phyloP scores from a whole-genome alignment of 2,113 vertebrate species.

The Elgaria multicarinata region DNA sequence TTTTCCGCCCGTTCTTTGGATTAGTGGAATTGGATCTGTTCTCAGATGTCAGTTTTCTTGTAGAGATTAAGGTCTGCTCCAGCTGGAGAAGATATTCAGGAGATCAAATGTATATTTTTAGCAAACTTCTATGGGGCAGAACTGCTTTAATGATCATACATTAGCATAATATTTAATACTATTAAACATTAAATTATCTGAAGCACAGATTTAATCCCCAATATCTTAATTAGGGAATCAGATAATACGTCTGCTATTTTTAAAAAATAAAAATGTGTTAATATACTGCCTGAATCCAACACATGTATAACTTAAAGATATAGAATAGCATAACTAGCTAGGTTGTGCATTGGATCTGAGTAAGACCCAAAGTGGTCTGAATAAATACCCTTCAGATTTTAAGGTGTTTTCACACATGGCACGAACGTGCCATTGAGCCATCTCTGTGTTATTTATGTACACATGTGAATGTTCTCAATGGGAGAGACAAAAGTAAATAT shows the following conservation, averaged over 20 bases:
- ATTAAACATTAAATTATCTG: slow-evolving; percentile 43
- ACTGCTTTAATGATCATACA: slow-evolving; percentile 7
- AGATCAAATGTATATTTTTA: slow-evolving; percentile 42
- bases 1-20: slow-evolving; percentile 47
- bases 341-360: background rate
- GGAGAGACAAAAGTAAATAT: background rate
- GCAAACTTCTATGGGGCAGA: background rate
- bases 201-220: slow-evolving; percentile 42
- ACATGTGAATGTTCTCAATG: background rate
- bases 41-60: slow-evolving; percentile 54
- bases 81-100: slow-evolving; percentile 35
- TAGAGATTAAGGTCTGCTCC: slow-evolving; percentile 47
- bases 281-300: background rate
- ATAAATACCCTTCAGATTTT: background rate
- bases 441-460: background rate
- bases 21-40: slow-evolving; percentile 44
- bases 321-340: background rate
- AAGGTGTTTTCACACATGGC: background rate
- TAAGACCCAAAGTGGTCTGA: background rate
- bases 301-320: background rate
- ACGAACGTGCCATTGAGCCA: background rate
- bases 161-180: slow-evolving; percentile 39
- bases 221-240: slow-evolving; percentile 41
- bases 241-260: background rate
- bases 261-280: slow-evolving; percentile 39